Evolutionary conservation across 2,113 vertebrate species (phyloP), one percentile per base, ranked within the genome.

Genomic region (Barbus barbus): DNA sequence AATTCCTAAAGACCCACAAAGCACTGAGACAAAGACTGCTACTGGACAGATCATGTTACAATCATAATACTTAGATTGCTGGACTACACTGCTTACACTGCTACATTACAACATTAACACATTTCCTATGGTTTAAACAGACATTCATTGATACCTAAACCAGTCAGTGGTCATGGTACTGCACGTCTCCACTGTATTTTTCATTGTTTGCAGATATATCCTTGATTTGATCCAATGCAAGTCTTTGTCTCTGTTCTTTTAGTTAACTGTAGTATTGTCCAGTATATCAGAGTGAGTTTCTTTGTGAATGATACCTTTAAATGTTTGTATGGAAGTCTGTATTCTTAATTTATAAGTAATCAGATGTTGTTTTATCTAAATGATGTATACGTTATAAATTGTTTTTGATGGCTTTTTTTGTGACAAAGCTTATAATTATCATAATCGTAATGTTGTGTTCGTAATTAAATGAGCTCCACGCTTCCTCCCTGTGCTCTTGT

Each of bases 261-360:
- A 58, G 51, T 82, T 36, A 73, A 26, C 36, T 53, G 46, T 63
- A 61, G 56, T 56, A 48, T 75, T 67, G 48, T 87, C 60, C 44
- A 67, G 61, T 81, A 78, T 48, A 81, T 46, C 24, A 77, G 63
- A 36, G 26, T 84, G 71, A 77, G 2, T 44, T 61, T 82, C 71
- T 83, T 48, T 73, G 73, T 84, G 83, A 75, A 77, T 73, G 79
- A 53, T 83, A 81, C 11, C 63, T 79, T 41, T 63, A 58, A 77
- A 44, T 79, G 51, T 79, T 71, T 87, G 56, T 82, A 83, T 72
- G 71, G 86, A 61, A 84, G 69, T 67, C 31, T 88, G 71, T 71
- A 75, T 38, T 77, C 78, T 88, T 83, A 84, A 85, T 86, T 78
- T 90, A 81, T 80, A 38, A 85, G 63, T 41, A 81, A 69, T 46